phyloP scores from a whole-genome alignment of 2,113 vertebrate genomes.

The Ailuropoda melanoleuca region DNA sequence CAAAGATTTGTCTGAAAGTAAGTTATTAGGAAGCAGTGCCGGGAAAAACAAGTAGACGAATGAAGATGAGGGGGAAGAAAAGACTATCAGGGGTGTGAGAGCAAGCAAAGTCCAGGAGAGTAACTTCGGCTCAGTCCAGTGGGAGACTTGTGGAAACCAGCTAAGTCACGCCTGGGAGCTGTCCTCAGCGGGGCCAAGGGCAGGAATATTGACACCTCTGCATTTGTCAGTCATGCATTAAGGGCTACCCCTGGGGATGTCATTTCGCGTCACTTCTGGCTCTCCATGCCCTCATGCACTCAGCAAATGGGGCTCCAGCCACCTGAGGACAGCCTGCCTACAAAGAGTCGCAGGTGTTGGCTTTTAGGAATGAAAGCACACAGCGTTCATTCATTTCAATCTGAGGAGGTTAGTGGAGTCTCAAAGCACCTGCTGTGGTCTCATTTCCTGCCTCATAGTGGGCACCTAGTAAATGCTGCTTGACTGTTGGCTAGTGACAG shows the following conservation, averaged over 20 bases:
- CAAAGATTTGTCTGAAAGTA: neutral
- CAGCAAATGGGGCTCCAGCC: neutral
- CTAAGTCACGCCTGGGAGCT: neutral
- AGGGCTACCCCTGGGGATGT: neutral
- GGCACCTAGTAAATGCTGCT: neutral
- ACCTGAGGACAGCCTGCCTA: neutral
- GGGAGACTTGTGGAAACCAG: neutral
- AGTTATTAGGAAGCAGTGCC: neutral
- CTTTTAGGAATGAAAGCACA: neutral
- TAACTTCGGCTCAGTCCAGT: neutral
- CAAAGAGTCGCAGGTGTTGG: neutral
- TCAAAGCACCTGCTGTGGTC: neutral
- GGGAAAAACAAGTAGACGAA: neutral
- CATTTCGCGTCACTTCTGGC: neutral
- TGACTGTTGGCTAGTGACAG: neutral
- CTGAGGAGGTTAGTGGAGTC: neutral
- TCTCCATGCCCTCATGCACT: neutral
- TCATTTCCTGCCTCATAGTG: neutral
- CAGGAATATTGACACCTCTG: neutral
- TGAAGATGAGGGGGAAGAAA: neutral
- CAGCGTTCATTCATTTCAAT: neutral
- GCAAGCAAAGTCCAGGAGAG: neutral
- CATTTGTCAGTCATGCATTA: neutral
- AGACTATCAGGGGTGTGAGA: neutral
- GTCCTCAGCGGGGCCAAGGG: neutral